Evolutionary conservation across 2,797 vertebrate genomes (phyloP).

Genomic region (Sebastes goodei): DNA sequence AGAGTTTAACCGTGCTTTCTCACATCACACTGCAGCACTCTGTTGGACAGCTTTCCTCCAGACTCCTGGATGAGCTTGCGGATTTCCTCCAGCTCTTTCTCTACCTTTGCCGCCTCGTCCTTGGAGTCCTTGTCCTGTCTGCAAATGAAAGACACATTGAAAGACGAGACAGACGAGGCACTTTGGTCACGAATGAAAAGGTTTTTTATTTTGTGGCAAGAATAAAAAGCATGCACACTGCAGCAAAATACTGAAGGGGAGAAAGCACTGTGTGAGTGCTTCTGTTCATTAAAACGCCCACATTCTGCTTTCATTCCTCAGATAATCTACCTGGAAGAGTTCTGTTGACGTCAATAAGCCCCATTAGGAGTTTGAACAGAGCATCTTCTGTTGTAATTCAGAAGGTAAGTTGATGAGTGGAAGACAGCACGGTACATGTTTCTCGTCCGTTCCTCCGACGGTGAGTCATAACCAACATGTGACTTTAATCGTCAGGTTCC

Average conservation of each 20-base stretch:
- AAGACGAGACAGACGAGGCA: constrained; percentile 35
- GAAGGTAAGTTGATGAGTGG: neutral
- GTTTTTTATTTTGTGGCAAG: neutral
- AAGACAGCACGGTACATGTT: neutral
- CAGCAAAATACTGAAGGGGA: neutral
- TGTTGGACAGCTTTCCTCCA: constrained; percentile 90
- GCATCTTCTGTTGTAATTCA: neutral
- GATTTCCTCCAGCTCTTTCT: constrained; percentile 94
- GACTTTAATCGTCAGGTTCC: constrained; percentile 1
- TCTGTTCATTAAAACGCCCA: constrained; percentile 4
- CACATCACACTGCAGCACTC: constrained; percentile 89
- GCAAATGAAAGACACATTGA: constrained; percentile 46
- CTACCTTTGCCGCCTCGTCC: constrained; percentile 88
- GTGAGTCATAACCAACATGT: neutral
- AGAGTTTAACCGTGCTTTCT: constrained; percentile 19
- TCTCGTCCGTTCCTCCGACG: neutral
- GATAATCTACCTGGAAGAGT: neutral
- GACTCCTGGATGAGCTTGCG: constrained; percentile 92
- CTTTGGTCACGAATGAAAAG: constrained; percentile 30
- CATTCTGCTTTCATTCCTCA: constrained; percentile 4
- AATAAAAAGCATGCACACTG: constrained; percentile 1
- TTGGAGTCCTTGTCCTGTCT: constrained; percentile 92
- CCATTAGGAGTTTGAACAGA: neutral
- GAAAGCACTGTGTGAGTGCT: neutral
- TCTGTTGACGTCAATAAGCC: constrained; percentile 5